phyloP scores from a whole-genome alignment of 2,888 invertebrate genomes.

The Choristoneura rosaceana region DNA sequence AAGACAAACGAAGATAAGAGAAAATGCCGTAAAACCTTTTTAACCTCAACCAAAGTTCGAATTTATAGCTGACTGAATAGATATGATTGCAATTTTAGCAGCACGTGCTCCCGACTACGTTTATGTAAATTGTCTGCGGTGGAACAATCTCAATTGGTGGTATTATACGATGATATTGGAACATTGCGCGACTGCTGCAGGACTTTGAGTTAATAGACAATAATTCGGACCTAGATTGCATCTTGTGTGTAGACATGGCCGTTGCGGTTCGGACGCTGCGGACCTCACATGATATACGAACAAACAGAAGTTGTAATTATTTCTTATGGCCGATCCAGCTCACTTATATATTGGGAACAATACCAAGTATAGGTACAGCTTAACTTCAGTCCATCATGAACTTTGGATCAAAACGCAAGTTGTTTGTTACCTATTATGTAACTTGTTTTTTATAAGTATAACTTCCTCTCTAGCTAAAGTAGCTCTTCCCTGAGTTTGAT shows the following conservation, averaged over 20 bases:
- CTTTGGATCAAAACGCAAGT: neutral
- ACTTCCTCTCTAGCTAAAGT: neutral
- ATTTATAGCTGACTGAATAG: constrained; percentile 45
- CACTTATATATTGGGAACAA: constrained; percentile 6
- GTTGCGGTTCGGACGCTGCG: constrained; percentile 12
- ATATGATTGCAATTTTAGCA: constrained; percentile 60
- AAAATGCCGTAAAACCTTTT: constrained; percentile 16
- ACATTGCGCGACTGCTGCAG: constrained; percentile 50
- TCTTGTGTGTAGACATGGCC: constrained; percentile 53
- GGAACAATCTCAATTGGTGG: constrained; percentile 62
- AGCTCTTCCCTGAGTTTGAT: constrained; percentile 19
- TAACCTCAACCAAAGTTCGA: constrained; percentile 22
- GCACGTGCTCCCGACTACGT: constrained; percentile 59
- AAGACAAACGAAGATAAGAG: constrained; percentile 5
- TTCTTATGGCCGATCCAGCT: constrained; percentile 19
- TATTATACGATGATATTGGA: constrained; percentile 63
- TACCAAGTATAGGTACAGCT: neutral
- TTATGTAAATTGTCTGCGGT: constrained; percentile 66
- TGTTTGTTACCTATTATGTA: neutral
- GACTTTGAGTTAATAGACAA: constrained; percentile 55
- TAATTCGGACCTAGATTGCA: constrained; percentile 55
- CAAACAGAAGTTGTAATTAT: constrained; percentile 31
- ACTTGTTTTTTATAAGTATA: neutral
- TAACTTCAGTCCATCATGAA: neutral
- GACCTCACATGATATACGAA: constrained; percentile 25